Conservation (phyloP, 1,140 invertebrate genomes). For the Palaemon carinicauda region DNA sequence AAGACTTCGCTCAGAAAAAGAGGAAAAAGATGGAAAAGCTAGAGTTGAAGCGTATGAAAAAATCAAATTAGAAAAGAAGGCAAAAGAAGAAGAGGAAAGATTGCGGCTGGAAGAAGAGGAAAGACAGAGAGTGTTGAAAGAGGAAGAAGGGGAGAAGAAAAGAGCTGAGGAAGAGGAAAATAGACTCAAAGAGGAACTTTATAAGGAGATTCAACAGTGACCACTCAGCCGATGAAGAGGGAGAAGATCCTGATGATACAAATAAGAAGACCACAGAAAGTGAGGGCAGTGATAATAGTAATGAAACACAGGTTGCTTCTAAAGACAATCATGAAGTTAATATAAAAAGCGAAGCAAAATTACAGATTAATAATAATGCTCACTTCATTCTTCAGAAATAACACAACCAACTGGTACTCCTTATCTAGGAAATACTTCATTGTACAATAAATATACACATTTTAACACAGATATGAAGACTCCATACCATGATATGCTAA, state of each 20-base stretch:
- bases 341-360: no score
- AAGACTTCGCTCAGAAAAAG: constrained; percentile 26
- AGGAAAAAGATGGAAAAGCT: constrained; percentile 43
- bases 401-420: not conserved
- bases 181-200: constrained; percentile 18
- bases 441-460: not conserved
- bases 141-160: constrained; percentile 37
- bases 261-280: not conserved
- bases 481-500: constrained; percentile 32
- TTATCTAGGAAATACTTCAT: not conserved
- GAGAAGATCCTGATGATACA: constrained; percentile 3
- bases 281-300: not conserved
- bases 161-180: constrained; percentile 22
- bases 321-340: no score
- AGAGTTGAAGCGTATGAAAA: constrained; percentile 40
- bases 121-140: constrained; percentile 12
- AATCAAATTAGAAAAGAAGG: constrained; percentile 32
- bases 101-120: constrained; percentile 38
- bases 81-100: constrained; percentile 41
- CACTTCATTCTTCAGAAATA: not conserved
- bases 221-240: not conserved
- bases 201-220: constrained; percentile 21
- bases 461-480: not conserved
- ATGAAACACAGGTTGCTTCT: no score
- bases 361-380: not conserved